Evolutionary conservation across 2,888 invertebrate species (phyloP).

Genomic region (Siphlonurus alternatus): DNA sequence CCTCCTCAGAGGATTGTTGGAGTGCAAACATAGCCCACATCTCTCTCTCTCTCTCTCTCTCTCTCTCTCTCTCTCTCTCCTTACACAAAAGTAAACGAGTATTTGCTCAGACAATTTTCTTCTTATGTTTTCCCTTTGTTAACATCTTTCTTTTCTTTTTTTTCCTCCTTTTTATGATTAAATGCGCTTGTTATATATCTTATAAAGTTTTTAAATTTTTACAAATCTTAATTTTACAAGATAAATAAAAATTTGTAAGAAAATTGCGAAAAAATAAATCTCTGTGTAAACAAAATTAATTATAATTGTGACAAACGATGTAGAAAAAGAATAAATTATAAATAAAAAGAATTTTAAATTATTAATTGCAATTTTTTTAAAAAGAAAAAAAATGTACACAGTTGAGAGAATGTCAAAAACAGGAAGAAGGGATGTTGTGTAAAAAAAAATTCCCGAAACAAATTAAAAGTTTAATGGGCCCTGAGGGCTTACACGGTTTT

Average conservation of each 20-base stretch:
- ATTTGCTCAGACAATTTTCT: slow-evolving; percentile 8
- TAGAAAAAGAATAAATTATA: background rate
- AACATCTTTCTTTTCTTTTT: background rate
- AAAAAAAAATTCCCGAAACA: background rate
- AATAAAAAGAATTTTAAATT: background rate
- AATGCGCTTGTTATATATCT: background rate
- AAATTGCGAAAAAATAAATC: background rate
- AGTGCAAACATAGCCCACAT: too few relatives aligned
- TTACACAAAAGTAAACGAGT: background rate
- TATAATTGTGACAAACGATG: background rate
- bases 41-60: background rate
- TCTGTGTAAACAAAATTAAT: background rate
- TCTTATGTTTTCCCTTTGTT: background rate
- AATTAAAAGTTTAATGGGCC: background rate
- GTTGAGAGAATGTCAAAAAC: background rate
- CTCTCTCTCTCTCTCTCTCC: background rate
- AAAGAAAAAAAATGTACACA: background rate
- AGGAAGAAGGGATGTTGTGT: background rate
- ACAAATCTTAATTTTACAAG: background rate
- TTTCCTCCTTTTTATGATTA: background rate
- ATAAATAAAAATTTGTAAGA: too few relatives aligned
- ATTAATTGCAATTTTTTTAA: too few relatives aligned
- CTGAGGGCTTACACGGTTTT: background rate
- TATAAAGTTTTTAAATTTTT: background rate
- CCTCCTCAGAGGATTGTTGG: too few relatives aligned